Evolutionary conservation across 2,113 vertebrate genomes (phyloP), one percentile per base, ranked within the genome.

Genomic region (Nibea coibor): DNA sequence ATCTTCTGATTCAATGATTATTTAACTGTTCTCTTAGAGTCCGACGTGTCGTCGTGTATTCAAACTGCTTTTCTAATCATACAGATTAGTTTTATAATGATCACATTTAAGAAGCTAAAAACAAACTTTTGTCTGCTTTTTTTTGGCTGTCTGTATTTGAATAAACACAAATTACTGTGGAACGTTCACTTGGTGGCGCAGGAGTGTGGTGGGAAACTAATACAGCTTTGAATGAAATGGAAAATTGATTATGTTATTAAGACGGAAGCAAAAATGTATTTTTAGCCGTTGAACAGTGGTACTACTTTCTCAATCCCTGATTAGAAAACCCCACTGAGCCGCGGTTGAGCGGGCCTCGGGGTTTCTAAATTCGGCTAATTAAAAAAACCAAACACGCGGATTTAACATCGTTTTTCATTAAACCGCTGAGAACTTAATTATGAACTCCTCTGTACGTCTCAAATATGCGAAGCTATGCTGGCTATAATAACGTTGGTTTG

Each of bases 391-490:
- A 78, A 66, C 43, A 72, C 35, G 22, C 1, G 7, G 62, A 65
- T 51, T 76, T 50, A 71, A 66, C 56, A 4, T 64, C 71, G 26
- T 24, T 72, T 81, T 83, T 75, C 42, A 80, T 73, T 69, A 71
- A 73, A 77, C 72, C 47, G 20, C 16, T 16, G 51, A 72, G 54
- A 80, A 67, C 57, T 71, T 87, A 70, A 85, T 72, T 71, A 79
- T 69, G 47, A 62, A 80, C 54, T 43, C 57, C 39, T 59, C 17
- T 28, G 50, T 12, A 6, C 54, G 68, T 61, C 35, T 67, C 10
- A 79, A 87, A 80, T 74, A 83, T 64, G 68, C 20, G 16, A 56
- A 50, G 68, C 75, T 68, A 58, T 69, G 69, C 68, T 50, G 57
- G 61, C 67, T 86, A 43, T 20, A 67, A 76, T 39, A 78, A 75